A percentile compares a stretch with the other conserved stretches of the same genome.
Conservation (phyloP, 2,113 vertebrate genomes). For the Rhinoptilus africanus region DNA sequence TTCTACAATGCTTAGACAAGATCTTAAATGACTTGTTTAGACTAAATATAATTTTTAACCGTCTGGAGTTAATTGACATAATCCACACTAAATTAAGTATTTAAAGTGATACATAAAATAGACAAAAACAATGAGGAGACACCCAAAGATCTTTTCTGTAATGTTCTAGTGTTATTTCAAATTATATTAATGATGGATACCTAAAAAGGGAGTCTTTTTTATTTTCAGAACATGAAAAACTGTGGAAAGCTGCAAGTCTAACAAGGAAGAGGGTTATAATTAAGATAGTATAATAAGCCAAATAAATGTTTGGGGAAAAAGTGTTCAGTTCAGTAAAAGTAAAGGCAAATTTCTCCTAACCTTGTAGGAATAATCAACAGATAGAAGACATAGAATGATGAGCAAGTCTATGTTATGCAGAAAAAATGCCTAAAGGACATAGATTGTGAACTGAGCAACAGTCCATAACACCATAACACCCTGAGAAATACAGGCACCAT, state of each 20-base stretch:
- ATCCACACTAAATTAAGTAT: neutral
- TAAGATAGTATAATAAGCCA: neutral
- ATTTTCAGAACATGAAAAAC: neutral
- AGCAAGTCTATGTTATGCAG: neutral
- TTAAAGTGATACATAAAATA: neutral
- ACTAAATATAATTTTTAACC: neutral
- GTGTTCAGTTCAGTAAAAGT: neutral
- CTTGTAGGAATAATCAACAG: neutral
- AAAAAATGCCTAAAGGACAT: neutral
- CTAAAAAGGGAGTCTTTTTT: neutral
- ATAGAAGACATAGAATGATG: neutral
- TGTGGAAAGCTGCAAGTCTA: neutral
- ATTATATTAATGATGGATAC: neutral
- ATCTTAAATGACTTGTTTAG: neutral
- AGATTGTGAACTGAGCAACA: neutral
- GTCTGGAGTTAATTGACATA: neutral
- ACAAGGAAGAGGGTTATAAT: neutral
- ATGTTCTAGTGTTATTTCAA: neutral
- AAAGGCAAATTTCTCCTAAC: neutral
- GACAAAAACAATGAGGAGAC: neutral
- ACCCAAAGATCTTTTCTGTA: neutral
- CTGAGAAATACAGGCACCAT: neutral
- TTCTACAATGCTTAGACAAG: neutral
- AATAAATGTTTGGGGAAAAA: neutral
- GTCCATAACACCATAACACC: rapidly evolving